Evolutionary conservation across 2,113 vertebrate species (phyloP).

Genomic region (Desmodus rotundus): DNA sequence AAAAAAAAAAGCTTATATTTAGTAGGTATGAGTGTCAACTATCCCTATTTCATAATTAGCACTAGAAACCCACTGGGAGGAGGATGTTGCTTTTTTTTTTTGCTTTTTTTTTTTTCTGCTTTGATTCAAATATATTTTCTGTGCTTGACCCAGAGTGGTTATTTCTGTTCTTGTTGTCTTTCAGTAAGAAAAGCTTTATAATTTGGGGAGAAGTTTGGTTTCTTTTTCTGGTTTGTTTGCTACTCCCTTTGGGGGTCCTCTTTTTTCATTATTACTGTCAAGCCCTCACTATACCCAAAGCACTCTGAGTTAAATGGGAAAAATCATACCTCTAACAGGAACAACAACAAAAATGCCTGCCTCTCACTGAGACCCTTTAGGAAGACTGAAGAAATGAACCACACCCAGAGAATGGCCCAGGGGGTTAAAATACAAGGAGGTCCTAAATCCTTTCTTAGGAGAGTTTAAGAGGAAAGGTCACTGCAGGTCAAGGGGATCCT

Average conservation of each 20-base stretch:
- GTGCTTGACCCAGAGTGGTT: background rate
- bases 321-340: background rate
- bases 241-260: background rate
- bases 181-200: constrained; percentile 10
- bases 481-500: background rate
- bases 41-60: constrained; percentile 41
- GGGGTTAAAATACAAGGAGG: background rate
- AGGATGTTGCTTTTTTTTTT: background rate
- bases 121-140: constrained; percentile 26
- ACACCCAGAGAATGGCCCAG: background rate
- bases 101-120: background rate
- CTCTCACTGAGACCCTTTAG: background rate
- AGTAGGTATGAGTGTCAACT: constrained; percentile 21
- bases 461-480: background rate
- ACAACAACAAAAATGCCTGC: background rate
- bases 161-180: background rate
- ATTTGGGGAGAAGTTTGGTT: background rate
- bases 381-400: background rate
- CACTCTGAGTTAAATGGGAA: background rate
- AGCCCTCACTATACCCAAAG: background rate
- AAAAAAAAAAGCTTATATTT: constrained; percentile 24
- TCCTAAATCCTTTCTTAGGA: background rate
- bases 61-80: background rate
- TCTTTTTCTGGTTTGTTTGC: background rate
- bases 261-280: background rate